Evolutionary conservation across 2,113 vertebrate species (phyloP).

Genomic region (Stigmatopora nigra): DNA sequence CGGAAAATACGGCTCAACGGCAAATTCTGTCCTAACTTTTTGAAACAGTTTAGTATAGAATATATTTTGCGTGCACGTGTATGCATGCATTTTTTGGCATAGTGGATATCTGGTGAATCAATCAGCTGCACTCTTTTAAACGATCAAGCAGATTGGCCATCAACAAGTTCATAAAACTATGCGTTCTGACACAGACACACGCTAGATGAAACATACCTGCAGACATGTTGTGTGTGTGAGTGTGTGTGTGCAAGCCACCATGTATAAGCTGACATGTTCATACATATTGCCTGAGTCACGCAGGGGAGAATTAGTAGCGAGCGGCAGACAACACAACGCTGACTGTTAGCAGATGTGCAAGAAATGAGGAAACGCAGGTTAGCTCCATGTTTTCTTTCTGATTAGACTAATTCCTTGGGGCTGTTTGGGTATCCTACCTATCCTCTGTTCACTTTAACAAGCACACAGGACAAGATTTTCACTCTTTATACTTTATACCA

Average conservation of each 20-base stretch:
- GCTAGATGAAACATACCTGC: constrained; percentile 47
- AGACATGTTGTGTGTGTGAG: background rate
- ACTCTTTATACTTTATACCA: too few relatives aligned
- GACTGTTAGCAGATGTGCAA: constrained; percentile 55
- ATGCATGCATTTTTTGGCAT: constrained; percentile 20
- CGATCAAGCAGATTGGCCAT: constrained; percentile 35
- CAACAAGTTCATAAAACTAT: constrained; percentile 45
- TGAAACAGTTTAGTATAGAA: constrained; percentile 2
- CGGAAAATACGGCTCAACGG: too few relatives aligned
- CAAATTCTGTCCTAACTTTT: too few relatives aligned
- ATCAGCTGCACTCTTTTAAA: constrained; percentile 34
- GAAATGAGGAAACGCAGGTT: constrained; percentile 45
- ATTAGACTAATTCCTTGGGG: constrained; percentile 7
- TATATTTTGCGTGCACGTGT: constrained; percentile 4
- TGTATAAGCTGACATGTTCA: background rate
- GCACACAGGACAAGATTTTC: background rate
- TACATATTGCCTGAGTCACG: constrained; percentile 27
- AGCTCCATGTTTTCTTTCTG: constrained; percentile 27
- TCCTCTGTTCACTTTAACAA: background rate
- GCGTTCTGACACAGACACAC: constrained; percentile 41
- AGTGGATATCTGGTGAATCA: constrained; percentile 36
- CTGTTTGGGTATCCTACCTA: constrained; percentile 18
- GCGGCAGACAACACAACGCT: constrained; percentile 40
- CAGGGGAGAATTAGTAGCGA: constrained; percentile 42
- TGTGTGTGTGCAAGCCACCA: constrained; percentile 2